Evolutionary conservation across 2,888 invertebrate species (phyloP).

Genomic region (Drosophila multiciliata): DNA sequence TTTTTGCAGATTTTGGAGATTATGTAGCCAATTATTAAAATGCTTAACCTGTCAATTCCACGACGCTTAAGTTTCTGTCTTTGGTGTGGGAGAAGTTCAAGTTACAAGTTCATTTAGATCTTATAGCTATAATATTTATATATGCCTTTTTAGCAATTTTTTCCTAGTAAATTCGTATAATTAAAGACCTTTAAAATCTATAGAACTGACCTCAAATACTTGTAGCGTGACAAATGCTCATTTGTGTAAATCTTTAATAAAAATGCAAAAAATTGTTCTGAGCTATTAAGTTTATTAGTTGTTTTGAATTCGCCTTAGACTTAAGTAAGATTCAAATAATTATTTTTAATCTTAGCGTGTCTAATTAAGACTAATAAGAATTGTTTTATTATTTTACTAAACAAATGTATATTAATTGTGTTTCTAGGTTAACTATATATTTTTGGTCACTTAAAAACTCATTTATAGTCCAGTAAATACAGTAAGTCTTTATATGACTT

Average conservation of each 20-base stretch:
- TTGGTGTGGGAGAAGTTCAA: conserved; percentile 9
- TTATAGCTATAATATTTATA: neutral
- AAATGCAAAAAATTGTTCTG: neutral
- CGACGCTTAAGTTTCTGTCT: neutral
- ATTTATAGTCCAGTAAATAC: neutral
- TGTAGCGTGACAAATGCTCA: conserved; percentile 15
- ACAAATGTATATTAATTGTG: neutral
- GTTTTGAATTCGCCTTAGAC: neutral
- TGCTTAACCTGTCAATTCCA: conserved; percentile 6
- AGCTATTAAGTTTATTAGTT: neutral
- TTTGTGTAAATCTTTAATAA: conserved; percentile 7
- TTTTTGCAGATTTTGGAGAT: conserved; percentile 22
- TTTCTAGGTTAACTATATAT: neutral
- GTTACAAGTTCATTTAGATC: neutral
- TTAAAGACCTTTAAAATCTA: conserved; percentile 6
- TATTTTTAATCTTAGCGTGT: neutral
- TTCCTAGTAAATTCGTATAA: neutral
- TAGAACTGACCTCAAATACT: conserved; percentile 19
- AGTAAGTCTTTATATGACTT: neutral
- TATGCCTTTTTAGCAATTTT: neutral
- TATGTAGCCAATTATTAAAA: conserved; percentile 25
- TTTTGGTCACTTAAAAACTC: neutral
- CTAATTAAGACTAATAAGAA: neutral
- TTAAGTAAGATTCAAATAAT: neutral
- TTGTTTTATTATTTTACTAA: neutral